A percentile compares a stretch with the other conserved stretches of the same genome.
phyloP scores from a whole-genome alignment of 2,113 vertebrate genomes.

The Ameiurus melas region DNA sequence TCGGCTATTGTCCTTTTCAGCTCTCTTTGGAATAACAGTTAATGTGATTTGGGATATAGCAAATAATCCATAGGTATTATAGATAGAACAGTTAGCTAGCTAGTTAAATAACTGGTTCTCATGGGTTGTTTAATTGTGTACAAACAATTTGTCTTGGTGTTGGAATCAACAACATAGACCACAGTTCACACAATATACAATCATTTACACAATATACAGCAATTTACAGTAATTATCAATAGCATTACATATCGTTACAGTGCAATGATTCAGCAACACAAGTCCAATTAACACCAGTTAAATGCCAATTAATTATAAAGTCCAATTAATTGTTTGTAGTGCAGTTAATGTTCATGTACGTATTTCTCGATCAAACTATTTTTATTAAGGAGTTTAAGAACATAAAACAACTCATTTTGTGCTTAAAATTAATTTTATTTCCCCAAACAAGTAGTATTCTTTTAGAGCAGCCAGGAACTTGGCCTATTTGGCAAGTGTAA shows the following conservation, averaged over 20 bases:
- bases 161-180: neutral
- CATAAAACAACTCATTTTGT: neutral
- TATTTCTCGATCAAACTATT: neutral
- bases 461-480: neutral
- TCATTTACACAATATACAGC: neutral
- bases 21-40: neutral
- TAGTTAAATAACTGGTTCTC: neutral
- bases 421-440: neutral
- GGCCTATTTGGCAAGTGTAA: neutral
- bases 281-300: neutral
- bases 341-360: neutral
- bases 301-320: too few species aligned
- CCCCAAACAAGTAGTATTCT: neutral
- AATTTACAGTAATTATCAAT: neutral
- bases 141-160: neutral
- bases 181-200: neutral
- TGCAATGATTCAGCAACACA: neutral
- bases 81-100: neutral
- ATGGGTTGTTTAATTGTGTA: neutral
- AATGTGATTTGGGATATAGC: neutral
- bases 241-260: neutral
- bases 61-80: neutral
- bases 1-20: neutral
- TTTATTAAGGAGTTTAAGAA: neutral
- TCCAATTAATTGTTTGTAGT: neutral